Evolutionary conservation across 1,140 invertebrate genomes (phyloP).

Genomic region (Rhyzopertha dominica): DNA sequence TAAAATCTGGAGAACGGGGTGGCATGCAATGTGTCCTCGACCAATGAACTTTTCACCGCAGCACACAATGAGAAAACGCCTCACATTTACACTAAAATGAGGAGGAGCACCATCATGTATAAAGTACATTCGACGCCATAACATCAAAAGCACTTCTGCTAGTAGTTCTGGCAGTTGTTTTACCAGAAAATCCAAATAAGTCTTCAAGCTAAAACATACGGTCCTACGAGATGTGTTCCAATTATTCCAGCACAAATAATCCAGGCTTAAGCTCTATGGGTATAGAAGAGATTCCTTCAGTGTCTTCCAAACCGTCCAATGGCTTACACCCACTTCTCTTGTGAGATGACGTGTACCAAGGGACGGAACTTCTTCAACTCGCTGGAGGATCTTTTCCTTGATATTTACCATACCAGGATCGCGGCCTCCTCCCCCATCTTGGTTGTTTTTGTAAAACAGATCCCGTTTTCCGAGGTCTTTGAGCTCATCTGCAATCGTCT

Average conservation of each 20-base stretch:
- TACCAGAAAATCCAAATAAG: slow-evolving; percentile 6
- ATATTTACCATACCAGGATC: too few species aligned
- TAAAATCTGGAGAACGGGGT: too few species aligned
- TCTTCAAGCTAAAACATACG: slow-evolving; percentile 4
- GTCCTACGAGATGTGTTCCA: slow-evolving; percentile 8
- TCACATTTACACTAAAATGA: slow-evolving; percentile 3
- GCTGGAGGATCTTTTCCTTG: slow-evolving; percentile 1
- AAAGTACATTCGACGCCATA: slow-evolving; percentile 4
- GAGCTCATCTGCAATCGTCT: too few species aligned
- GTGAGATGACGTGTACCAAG: slow-evolving; percentile 1
- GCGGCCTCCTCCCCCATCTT: background rate
- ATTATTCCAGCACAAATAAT: slow-evolving; percentile 5
- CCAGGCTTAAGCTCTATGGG: background rate
- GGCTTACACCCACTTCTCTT: too few species aligned
- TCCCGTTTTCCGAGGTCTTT: too few species aligned
- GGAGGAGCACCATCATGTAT: slow-evolving; percentile 8
- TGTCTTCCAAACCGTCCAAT: too few species aligned
- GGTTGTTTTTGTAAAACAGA: slow-evolving; percentile 6
- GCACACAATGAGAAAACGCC: too few species aligned
- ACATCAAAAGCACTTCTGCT: slow-evolving; percentile 2
- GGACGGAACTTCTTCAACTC: slow-evolving; percentile 1
- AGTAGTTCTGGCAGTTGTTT: slow-evolving; percentile 4
- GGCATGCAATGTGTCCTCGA: too few species aligned
- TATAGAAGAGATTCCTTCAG: background rate
- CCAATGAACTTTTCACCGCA: too few species aligned